Base-by-base conservation (phyloP, 1,140 invertebrate species). In the Aphaenogaster floridana region DNA sequence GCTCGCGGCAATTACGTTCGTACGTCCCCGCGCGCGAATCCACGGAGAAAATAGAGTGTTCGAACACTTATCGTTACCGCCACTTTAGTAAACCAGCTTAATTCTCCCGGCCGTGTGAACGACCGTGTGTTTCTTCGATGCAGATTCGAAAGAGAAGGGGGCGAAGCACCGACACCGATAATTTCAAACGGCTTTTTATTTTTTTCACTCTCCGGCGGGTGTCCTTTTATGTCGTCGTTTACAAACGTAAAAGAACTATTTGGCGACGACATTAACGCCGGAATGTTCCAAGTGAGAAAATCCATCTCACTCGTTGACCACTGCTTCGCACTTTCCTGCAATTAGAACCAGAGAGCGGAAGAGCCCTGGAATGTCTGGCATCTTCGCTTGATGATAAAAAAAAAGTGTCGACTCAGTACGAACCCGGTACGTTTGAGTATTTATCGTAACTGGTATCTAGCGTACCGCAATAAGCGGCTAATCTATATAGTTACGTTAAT, bases 301-400 rank as follows among this genome's bases (percentile, higher is more conserved):
- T 88, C 57, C 87, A 71, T 86, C 83, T 86, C 45, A 57, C 36
- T 76, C 66, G 59, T 69, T 88, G 81, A 88, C 54, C 81, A 61
- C 17, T 36, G 48, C 21, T 66, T 84, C 79, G 68, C 66, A 63
- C 52, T 86, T 61, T 63, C 52, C 48, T 59, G 86, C 69, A 87
- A 85, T 87, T 87, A 87, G 86, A 76, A 64, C 34, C 42, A 36
- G 57, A 42, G 48, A 48, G 78, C 78, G 63, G n/a, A 74, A 74
- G 42, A 50, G 3, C 52, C 57, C 50, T 39, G 79, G 64, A 66
- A 87, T 87, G 78, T 34, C 50, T 64, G 78, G 78, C 9, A 87
- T 84, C 66, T 50, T 83, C 13, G 36, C 54, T 76, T 28, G 42
- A 57, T 21, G 52, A 42, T 9, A n/a, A 34, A 57, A 61, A 68